Conservation (phyloP, 2,113 vertebrate genomes). For the Elachura formosa region DNA sequence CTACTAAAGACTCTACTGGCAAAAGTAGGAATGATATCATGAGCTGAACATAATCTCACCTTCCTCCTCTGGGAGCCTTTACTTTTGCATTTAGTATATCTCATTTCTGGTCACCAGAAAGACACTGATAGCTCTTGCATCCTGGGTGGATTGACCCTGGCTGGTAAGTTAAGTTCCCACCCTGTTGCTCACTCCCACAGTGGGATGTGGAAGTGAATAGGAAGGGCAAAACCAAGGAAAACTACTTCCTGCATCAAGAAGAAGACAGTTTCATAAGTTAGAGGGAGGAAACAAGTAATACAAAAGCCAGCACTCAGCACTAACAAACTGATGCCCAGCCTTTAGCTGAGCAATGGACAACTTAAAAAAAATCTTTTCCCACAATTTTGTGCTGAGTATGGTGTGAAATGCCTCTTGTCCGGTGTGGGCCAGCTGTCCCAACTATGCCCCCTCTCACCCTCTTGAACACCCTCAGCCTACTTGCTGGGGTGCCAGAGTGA, state of each 20-base stretch:
- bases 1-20: not conserved
- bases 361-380: not conserved
- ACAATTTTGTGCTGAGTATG: not conserved
- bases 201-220: not conserved
- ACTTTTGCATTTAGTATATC: not conserved
- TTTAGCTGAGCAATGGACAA: not conserved
- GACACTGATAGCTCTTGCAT: not conserved
- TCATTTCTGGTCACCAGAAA: not conserved
- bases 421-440: not conserved
- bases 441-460: fast-evolving
- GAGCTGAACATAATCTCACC: not conserved
- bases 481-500: not conserved
- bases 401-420: not conserved
- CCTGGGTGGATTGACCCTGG: not conserved
- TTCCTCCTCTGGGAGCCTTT: not conserved
- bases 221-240: not conserved
- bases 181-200: fast-evolving
- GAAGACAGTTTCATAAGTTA: not conserved
- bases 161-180: not conserved
- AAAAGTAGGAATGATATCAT: not conserved
- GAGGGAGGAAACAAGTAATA: not conserved
- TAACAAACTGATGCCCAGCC: not conserved
- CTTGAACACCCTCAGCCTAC: not conserved
- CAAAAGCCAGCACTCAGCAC: not conserved
- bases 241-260: not conserved